Base-by-base conservation (phyloP, 2,888 invertebrate species). In the Neuroscelio doddi region DNA sequence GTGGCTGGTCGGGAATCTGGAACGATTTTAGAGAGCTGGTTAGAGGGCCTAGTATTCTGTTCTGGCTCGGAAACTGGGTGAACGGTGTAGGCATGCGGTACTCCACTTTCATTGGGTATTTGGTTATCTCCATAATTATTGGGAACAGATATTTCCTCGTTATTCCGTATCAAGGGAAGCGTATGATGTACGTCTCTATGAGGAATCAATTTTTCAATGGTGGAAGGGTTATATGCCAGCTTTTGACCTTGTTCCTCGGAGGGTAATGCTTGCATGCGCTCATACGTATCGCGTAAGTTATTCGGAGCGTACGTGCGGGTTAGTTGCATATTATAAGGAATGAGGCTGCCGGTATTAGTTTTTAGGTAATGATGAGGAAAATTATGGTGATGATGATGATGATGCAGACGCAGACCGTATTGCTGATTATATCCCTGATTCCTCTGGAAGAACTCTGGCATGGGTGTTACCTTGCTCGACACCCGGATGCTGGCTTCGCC, bases 11-110 rank as follows among this genome's bases (percentile, higher is more conserved):
- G 75, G 58, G 77, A 72, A 81, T 83, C 83, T 83, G 83, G 64
- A 83, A 83, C 68, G 75, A 82, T 74, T 80, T 83, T 81, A 81
- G 81, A 81, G 59, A 76, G 73, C 74, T 78, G 75, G 72, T 82
- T 81, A 79, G 78, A 71, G 29, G 76, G 14, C 34, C 68, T 71
- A 32, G 55, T 50, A 36, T 75, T 75, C 52, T 72, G 75, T 30
- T 76, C 76, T 32, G 58, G 50, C 52, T 75, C 76, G 56, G 69
- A 21, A 55, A 64, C 39, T 34, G 68, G 64, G n/a, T 73, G 72
- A 36, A 67, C 58, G 38, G 50, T n/a, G 38, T 63, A 64, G 21
- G 64, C 55, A 62, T 64, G 64, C 57, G 64, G 41, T 12, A 39
- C 27, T 45, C 45, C 58, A 16, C 42, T 47, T 24, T 65, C 52